These are phyloP conservation scores for Arbacia lixula DNA, from an alignment of 53 echinoderm and acorn worm genomes.

Conservation along the genomic window DNA sequence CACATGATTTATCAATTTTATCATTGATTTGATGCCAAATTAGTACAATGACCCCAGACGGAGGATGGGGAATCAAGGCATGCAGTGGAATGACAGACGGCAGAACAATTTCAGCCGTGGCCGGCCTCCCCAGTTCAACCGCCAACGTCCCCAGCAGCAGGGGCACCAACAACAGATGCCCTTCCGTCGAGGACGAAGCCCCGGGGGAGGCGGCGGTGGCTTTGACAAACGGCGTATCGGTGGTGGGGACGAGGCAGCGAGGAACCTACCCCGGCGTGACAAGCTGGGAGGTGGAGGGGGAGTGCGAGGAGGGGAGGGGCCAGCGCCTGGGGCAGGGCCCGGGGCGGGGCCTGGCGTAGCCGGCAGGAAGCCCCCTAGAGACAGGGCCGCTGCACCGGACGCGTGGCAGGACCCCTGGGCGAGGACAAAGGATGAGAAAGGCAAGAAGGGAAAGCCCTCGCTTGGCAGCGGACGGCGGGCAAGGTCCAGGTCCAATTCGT, in stretches of 20 bases:
- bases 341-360: neutral
- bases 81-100: constrained; percentile 19
- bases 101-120: constrained; percentile 21
- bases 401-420: constrained; percentile 99
- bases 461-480: constrained; percentile 48
- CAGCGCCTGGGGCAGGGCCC: constrained; percentile 16
- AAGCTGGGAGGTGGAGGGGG: constrained; percentile 32
- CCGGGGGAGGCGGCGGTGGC: constrained; percentile 23
- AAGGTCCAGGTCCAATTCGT: constrained; percentile 82
- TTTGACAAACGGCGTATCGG: constrained; percentile 51
- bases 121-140: constrained; percentile 8
- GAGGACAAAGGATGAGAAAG: constrained; percentile 59
- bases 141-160: constrained; percentile 5
- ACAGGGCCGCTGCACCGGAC: constrained; percentile 70
- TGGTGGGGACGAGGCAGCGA: constrained; percentile 42
- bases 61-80: constrained; percentile 27
- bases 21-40: no score
- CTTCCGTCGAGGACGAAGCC: constrained; percentile 47
- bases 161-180: constrained; percentile 12
- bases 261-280: constrained; percentile 60
- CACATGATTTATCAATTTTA: no score
- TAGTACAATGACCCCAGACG: constrained; percentile 53
- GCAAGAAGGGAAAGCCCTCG: constrained; percentile 20
- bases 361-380: neutral
- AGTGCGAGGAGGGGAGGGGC: constrained; percentile 2